Evolutionary conservation across 2,797 vertebrate genomes (phyloP).

Genomic region (Chiroxiphia lanceolata): DNA sequence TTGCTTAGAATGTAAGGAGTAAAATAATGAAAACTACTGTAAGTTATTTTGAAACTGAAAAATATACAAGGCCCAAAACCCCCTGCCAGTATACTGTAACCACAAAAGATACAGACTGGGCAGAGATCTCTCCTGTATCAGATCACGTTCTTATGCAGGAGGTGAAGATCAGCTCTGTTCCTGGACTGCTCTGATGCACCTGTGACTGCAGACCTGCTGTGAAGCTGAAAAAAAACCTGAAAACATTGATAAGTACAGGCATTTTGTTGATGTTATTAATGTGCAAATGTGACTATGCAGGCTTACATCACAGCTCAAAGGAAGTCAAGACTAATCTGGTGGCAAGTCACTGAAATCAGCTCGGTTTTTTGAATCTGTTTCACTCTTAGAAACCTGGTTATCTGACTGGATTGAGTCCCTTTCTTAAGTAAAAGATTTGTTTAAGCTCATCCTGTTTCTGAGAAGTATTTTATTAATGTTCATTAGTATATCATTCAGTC

Average conservation of each 20-base stretch:
- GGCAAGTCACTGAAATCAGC: background rate
- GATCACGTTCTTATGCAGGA: background rate
- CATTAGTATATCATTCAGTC: background rate
- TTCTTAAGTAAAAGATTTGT: background rate
- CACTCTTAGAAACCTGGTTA: background rate
- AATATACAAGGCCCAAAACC: fast-evolving
- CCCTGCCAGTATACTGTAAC: fast-evolving
- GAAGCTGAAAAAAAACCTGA: background rate
- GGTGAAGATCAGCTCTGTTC: background rate
- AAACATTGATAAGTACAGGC: background rate
- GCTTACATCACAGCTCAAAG: background rate
- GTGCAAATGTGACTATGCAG: too few species aligned
- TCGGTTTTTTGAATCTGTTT: background rate
- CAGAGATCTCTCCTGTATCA: background rate
- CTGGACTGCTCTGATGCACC: background rate
- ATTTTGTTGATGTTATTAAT: background rate
- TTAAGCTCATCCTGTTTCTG: background rate
- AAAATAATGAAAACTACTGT: background rate
- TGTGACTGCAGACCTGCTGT: background rate
- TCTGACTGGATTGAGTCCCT: background rate
- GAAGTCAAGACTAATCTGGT: background rate
- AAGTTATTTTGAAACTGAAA: background rate
- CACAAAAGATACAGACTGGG: background rate
- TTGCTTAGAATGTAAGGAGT: background rate
- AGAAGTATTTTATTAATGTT: background rate